Evolutionary conservation across 2,113 vertebrate genomes (phyloP).

Genomic region (Sprattus sprattus): DNA sequence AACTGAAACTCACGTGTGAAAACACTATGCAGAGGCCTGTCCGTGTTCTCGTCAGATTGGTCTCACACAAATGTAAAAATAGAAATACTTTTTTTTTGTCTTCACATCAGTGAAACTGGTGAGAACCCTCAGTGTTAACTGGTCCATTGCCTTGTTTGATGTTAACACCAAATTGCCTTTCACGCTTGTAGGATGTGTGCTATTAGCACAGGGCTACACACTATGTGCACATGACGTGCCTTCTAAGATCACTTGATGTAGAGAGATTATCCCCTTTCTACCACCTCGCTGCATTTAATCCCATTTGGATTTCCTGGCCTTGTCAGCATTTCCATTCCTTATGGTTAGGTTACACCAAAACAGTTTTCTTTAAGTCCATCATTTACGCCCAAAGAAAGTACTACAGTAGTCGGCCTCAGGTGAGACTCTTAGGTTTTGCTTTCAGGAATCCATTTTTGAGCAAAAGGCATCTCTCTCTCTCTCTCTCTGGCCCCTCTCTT

Average conservation of each 20-base stretch:
- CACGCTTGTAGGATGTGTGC: neutral
- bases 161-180: neutral
- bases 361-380: neutral
- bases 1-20: neutral
- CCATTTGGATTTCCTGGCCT: neutral
- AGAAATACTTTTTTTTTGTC: neutral
- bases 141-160: neutral
- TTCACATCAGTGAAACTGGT: neutral
- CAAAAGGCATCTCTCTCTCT: neutral
- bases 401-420: neutral
- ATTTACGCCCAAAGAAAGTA: neutral
- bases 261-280: conserved; percentile 6
- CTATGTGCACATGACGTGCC: neutral
- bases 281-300: conserved; percentile 4
- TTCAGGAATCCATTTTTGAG: neutral
- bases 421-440: neutral
- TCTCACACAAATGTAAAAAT: neutral
- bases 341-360: neutral
- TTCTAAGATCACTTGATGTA: neutral
- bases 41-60: neutral
- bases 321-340: neutral
- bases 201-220: neutral
- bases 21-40: neutral
- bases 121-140: neutral
- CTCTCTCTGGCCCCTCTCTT: conserved; percentile 33